Evolutionary conservation across 2,113 vertebrate species (phyloP), one percentile per base, ranked within the genome.

Genomic region (Xiphias gladius): DNA sequence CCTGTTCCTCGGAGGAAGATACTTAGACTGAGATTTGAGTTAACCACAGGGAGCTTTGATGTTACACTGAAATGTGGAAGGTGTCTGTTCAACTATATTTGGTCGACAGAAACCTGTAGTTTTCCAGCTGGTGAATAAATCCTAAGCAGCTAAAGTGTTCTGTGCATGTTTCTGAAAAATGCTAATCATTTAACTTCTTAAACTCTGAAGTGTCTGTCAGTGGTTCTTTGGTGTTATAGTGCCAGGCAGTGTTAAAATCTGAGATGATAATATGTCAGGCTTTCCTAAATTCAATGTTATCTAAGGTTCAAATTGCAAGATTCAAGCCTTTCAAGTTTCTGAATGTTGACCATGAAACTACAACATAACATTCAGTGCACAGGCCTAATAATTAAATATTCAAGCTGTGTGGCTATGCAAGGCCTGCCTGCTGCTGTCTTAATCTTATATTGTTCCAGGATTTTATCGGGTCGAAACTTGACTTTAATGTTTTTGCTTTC

Each of bases 51-150:
- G 30, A 55, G 12, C 46, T 52, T 57, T 52, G 30, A 12, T 46
- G 30, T 39, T 2, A 48, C n/a, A 19, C 10, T 65, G 32, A 48
- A 70, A 74, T 26, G 16, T 4, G 24, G 19, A 41, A 22, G 19
- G 35, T 26, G 41, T 48, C 14, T 65, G 6, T 22, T 67, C 26
- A 20, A 37, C 46, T 57, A 17, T 0, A 13, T 37, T 13, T 55
- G 30, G 22, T 66, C 28, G 30, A 74, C n/a, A 52, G 32, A 71
- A 50, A 79, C 39, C 30, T 72, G 52, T 32, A 41, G 52, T 70
- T 75, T 78, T 62, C 12, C 68, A 17, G 41, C 26, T 66, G 43
- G 26, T 79, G 10, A 55, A 50, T 32, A 30, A 55, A 75, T 24
- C 35, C 24, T 16, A 20, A 68, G 32, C 32, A 52, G 35, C 10